These are phyloP conservation scores for Melanotus villosus DNA, from an alignment of 2,888 invertebrate genomes.

Conservation along the genomic window DNA sequence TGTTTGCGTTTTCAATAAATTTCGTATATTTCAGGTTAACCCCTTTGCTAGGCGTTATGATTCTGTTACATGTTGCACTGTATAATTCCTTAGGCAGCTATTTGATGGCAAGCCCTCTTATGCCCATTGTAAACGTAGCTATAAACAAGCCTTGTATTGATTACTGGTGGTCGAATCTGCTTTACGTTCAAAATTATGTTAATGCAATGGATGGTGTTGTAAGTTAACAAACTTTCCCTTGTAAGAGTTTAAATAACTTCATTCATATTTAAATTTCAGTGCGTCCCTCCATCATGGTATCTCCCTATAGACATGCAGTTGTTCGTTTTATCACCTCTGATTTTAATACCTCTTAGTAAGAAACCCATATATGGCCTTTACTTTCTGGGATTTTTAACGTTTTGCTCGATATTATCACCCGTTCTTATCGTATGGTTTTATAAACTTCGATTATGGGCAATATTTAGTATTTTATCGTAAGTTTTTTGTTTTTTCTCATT, in stretches of 20 bases:
- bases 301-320: constrained; percentile 74
- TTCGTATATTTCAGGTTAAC: constrained; percentile 48
- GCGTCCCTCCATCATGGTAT: constrained; percentile 74
- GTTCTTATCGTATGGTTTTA: no score
- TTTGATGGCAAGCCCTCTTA: constrained; percentile 59
- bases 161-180: constrained; percentile 58
- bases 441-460: no score
- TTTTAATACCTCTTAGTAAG: not conserved
- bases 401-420: no score
- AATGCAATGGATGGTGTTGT: constrained; percentile 40
- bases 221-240: not conserved
- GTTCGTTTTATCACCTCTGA: constrained; percentile 65
- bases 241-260: constrained; percentile 39
- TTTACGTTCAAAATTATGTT: constrained; percentile 59
- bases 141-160: constrained; percentile 34
- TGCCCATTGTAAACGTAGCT: constrained; percentile 50
- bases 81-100: constrained; percentile 50
- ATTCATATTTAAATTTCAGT: constrained; percentile 58
- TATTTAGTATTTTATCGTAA: no score
- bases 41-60: constrained; percentile 56
- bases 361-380: no score
- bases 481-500: no score
- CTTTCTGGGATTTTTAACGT: no score
- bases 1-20: no score
- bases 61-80: constrained; percentile 63